These are phyloP conservation scores for Pelobates fuscus DNA, from an alignment of 2,113 vertebrate species.

Conservation along the genomic window DNA sequence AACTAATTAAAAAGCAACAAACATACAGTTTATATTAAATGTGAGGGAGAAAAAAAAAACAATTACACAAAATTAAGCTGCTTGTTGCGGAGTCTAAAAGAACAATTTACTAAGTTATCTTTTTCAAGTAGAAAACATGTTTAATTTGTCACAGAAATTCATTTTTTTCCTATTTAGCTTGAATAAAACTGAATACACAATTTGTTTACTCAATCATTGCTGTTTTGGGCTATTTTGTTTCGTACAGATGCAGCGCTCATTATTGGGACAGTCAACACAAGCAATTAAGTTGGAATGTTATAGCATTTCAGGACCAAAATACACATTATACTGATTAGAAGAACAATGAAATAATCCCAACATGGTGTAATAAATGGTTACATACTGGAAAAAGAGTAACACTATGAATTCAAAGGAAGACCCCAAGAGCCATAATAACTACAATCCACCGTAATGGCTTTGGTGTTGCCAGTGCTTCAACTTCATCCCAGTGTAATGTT, in stretches of 20 bases:
- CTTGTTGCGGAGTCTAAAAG: slow-evolving; percentile 34
- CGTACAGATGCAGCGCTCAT: background rate
- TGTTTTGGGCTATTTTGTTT: background rate
- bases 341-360: too few relatives aligned
- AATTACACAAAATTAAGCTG: slow-evolving; percentile 41
- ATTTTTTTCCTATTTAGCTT: slow-evolving; percentile 10
- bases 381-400: too few relatives aligned
- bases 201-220: background rate
- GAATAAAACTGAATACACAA: slow-evolving; percentile 10
- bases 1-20: slow-evolving; percentile 43
- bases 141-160: slow-evolving; percentile 27
- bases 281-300: background rate
- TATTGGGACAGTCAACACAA: background rate
- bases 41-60: slow-evolving; percentile 12
- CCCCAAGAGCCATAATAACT: too few relatives aligned
- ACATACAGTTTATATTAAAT: slow-evolving; percentile 34
- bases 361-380: too few relatives aligned
- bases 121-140: slow-evolving; percentile 32
- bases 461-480: too few relatives aligned
- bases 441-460: too few relatives aligned
- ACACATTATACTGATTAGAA: too few relatives aligned
- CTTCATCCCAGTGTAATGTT: too few relatives aligned
- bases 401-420: too few relatives aligned
- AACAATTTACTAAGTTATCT: slow-evolving; percentile 39
- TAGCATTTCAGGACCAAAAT: too few relatives aligned